Base-by-base conservation (phyloP, 2,113 vertebrate genomes). In the Misgurnus mizolepis region DNA sequence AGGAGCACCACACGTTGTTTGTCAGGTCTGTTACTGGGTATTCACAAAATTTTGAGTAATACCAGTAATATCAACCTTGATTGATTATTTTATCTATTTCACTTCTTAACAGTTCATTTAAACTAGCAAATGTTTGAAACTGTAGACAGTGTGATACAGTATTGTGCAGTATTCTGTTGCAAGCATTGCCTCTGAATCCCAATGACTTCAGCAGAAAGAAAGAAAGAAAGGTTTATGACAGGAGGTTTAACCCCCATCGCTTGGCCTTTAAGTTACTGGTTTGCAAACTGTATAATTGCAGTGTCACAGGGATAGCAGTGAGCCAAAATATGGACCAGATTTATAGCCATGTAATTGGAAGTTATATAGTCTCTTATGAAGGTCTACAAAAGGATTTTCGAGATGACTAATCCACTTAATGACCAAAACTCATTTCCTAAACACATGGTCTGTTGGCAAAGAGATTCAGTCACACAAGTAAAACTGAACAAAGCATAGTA, bases 331-430 rank as follows among this genome's bases (percentile, higher is more conserved):
- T 15, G 76, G n/a, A 34, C 65, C 73, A 62, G 74, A 84, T 86
- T 88, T 86, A 87, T 84, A 76, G 75, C 76, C 72, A 62, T 85
- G 78, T 78, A 80, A 86, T 81, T 50, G 79, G 83, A 82, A 66
- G 82, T 88, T 82, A 85, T 77, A 78, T 80, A 66, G 81, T 83
- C 85, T 89, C 68, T 83, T 87, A 89, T 85, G 86, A 88, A 40
- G 55, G 64, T 82, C 87, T 86, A 87, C 61, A 55, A 72, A 81
- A 82, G 80, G 78, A 49, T 56, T 79, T 84, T 77, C 87, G 62
- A 81, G 86, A 89, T 87, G 79, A 83, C 82, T 79, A 66, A 85
- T 79, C 87, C 87, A 18, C 60, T 84, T 85, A 86, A 87, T 90
- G 85, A 81, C 41, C 27, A 10, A 80, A 82, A 76, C 66, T 50